Evolutionary conservation across 2,113 vertebrate species (phyloP).

Genomic region (Stegastes partitus): DNA sequence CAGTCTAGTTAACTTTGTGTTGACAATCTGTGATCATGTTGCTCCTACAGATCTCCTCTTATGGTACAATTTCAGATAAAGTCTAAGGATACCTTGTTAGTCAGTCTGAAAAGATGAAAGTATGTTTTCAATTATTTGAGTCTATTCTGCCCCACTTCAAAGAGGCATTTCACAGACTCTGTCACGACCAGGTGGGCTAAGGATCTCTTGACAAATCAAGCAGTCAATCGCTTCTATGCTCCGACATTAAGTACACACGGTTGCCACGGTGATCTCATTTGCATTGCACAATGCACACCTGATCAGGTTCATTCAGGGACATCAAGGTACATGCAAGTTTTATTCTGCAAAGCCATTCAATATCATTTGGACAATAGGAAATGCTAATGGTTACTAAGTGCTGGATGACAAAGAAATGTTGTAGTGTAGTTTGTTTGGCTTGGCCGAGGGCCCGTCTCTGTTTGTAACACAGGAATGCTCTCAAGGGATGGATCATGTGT

Average conservation of each 20-base stretch:
- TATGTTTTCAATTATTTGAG: constrained; percentile 17
- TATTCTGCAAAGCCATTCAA: constrained; percentile 16
- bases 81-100: neutral
- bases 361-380: constrained; percentile 15
- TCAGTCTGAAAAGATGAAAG: constrained; percentile 1
- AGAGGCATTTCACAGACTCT: constrained; percentile 25
- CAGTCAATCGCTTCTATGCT: constrained; percentile 36
- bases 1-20: neutral
- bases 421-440: constrained; percentile 31
- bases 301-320: constrained; percentile 14
- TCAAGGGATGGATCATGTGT: constrained; percentile 11
- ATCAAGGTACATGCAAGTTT: neutral
- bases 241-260: constrained; percentile 27
- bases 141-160: constrained; percentile 22
- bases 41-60: neutral
- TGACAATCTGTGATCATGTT: neutral
- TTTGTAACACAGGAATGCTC: constrained; percentile 25
- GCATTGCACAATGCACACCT: constrained; percentile 28
- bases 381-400: constrained; percentile 36
- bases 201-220: constrained; percentile 55
- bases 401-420: constrained; percentile 3
- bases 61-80: neutral
- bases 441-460: constrained; percentile 8
- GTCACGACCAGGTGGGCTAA: constrained; percentile 41
- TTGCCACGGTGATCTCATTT: constrained; percentile 56